Evolutionary conservation across 2,797 vertebrate species (phyloP).

Genomic region (Lagorchestes hirsutus): DNA sequence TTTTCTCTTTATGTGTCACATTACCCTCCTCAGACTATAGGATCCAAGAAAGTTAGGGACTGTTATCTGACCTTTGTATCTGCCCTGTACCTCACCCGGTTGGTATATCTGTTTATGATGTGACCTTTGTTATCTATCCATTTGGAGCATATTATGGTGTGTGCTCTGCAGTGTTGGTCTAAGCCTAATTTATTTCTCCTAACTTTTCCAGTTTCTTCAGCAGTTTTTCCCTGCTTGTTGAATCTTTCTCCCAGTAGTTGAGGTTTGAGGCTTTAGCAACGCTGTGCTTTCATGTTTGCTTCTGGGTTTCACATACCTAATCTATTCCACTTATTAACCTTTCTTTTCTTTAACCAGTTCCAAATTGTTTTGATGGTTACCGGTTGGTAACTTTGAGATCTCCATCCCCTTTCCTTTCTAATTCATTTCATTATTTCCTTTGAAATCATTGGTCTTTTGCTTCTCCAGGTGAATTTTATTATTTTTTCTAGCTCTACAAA

Average conservation of each 20-base stretch:
- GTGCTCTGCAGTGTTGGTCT: background rate
- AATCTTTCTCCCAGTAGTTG: too few species aligned
- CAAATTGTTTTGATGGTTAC: background rate
- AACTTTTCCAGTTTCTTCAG: background rate
- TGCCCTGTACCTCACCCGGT: too few species aligned
- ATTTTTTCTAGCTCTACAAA: background rate
- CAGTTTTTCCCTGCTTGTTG: background rate
- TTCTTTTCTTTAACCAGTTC: background rate
- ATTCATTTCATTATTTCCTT: background rate
- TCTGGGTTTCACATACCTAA: background rate
- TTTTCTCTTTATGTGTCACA: too few species aligned
- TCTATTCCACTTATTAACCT: background rate
- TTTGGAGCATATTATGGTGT: background rate
- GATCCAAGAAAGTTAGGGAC: too few species aligned
- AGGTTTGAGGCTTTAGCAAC: background rate
- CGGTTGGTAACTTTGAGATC: background rate
- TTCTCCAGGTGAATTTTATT: background rate
- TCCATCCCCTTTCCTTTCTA: background rate
- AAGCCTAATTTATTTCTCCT: background rate
- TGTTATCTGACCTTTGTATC: too few species aligned
- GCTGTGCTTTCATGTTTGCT: background rate
- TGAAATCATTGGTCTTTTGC: background rate
- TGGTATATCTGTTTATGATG: background rate
- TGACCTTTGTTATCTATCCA: background rate
- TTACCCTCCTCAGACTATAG: too few species aligned